These are phyloP conservation scores for Nannobrachium achirus DNA, from an alignment of 2,113 vertebrate genomes.

Conservation along the genomic window DNA sequence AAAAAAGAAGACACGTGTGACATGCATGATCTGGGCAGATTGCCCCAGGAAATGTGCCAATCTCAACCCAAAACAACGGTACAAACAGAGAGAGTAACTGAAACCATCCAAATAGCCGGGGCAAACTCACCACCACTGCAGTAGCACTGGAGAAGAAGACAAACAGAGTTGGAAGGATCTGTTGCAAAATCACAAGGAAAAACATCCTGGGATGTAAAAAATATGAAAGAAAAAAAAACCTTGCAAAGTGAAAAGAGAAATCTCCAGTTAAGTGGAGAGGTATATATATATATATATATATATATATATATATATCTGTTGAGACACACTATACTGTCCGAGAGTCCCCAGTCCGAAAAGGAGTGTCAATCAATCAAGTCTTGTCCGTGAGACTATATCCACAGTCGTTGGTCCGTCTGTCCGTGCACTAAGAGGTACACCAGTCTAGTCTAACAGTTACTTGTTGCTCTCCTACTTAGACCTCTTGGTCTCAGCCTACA, in stretches of 20 bases:
- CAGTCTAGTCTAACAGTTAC: constrained; percentile 7
- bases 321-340: not conserved
- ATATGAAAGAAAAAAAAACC: not conserved
- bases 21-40: no score
- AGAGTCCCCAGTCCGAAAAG: not conserved
- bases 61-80: no score
- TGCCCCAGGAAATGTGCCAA: no score
- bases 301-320: no score
- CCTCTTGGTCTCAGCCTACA: constrained; percentile 8
- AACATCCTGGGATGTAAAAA: constrained; percentile 48
- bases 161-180: constrained; percentile 43
- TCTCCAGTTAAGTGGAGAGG: not conserved
- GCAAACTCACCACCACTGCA: constrained; percentile 59
- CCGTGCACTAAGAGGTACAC: constrained; percentile 21
- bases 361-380: not conserved
- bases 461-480: not conserved
- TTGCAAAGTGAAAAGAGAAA: constrained; percentile 1
- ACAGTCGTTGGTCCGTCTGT: constrained; percentile 18
- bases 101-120: not conserved
- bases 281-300: no score
- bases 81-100: not conserved
- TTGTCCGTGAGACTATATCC: constrained; percentile 33
- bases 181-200: constrained; percentile 20
- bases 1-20: no score
- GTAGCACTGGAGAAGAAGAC: constrained; percentile 39